phyloP scores from a whole-genome alignment of 2,113 vertebrate genomes.

The Periophthalmodon schlosseri region DNA sequence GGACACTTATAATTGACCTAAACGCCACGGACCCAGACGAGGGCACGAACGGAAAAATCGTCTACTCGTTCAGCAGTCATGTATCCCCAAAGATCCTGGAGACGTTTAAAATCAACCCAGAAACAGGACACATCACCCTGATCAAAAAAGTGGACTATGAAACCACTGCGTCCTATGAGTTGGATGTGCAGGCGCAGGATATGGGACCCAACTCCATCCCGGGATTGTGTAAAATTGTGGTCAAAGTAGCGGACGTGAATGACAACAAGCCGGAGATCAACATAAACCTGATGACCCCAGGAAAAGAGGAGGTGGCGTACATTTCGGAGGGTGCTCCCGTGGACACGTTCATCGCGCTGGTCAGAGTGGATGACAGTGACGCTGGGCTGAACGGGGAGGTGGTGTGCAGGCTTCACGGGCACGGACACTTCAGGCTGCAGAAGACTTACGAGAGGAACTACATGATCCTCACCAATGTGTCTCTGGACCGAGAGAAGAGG shows the following conservation, averaged over 20 bases:
- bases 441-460: conserved; percentile 97
- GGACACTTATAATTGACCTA: conserved; percentile 89
- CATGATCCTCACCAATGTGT: conserved; percentile 93
- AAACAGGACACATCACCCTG: conserved; percentile 89
- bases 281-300: conserved; percentile 92
- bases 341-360: conserved; percentile 93
- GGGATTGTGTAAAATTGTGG: conserved; percentile 94
- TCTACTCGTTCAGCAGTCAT: conserved; percentile 94
- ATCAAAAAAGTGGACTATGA: conserved; percentile 94
- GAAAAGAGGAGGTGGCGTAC: conserved; percentile 91
- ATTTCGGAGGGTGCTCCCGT: conserved; percentile 89
- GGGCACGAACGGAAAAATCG: conserved; percentile 92
- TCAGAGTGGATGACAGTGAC: conserved; percentile 93
- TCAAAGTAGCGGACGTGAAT: conserved; percentile 94
- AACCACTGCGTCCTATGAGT: conserved; percentile 86
- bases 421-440: conserved; percentile 94
- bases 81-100: conserved; percentile 89
- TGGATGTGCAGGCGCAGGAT: conserved; percentile 95
- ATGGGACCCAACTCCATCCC: conserved; percentile 96
- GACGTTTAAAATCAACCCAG: conserved; percentile 90
- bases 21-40: conserved; percentile 99
- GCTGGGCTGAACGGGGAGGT: conserved; percentile 90
- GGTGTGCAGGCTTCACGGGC: conserved; percentile 89
- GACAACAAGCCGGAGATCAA: conserved; percentile 97
- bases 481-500: conserved; percentile 91